These are phyloP conservation scores for Temnothorax ravouxi DNA, from an alignment of 2,888 invertebrate genomes.

Conservation along the genomic window DNA sequence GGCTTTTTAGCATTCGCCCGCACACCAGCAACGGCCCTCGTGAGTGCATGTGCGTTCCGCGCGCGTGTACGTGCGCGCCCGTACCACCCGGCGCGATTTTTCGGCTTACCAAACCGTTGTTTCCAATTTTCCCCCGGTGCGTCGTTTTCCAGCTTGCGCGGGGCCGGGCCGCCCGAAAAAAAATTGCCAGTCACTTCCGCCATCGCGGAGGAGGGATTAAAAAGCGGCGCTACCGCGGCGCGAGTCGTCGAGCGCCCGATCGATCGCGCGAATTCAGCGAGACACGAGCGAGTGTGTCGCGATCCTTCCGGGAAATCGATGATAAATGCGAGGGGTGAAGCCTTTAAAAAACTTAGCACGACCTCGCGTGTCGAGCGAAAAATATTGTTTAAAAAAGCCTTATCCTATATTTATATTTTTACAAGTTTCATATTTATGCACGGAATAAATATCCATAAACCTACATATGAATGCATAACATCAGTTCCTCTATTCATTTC, in stretches of 20 bases:
- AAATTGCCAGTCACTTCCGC: conserved; percentile 67
- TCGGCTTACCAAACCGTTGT: conserved; percentile 78
- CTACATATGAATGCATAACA: neutral
- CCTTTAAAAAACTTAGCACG: neutral
- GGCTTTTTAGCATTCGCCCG: conserved; percentile 84
- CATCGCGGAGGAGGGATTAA: conserved; percentile 57
- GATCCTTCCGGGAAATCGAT: conserved; percentile 43
- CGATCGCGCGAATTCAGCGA: conserved; percentile 47
- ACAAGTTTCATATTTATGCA: neutral
- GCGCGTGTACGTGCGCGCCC: conserved; percentile 27
- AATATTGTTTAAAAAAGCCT: neutral
- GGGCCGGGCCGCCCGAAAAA: conserved; percentile 64
- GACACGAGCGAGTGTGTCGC: conserved; percentile 16
- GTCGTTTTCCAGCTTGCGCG: conserved; percentile 68
- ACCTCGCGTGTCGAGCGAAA: neutral
- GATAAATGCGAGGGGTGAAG: neutral
- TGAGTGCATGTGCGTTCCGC: conserved; percentile 48
- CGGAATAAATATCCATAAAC: conserved; percentile 10
- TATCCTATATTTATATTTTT: neutral
- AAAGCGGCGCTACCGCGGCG: conserved; percentile 37
- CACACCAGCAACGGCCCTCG: conserved; percentile 63
- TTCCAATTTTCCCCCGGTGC: conserved; percentile 76
- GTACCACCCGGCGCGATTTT: conserved; percentile 75
- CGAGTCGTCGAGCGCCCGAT: conserved; percentile 35
- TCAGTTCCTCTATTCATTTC: neutral